Evolutionary conservation across 2,888 invertebrate species (phyloP), one percentile per base, ranked within the genome.

Genomic region (Leistus spinibarbis): DNA sequence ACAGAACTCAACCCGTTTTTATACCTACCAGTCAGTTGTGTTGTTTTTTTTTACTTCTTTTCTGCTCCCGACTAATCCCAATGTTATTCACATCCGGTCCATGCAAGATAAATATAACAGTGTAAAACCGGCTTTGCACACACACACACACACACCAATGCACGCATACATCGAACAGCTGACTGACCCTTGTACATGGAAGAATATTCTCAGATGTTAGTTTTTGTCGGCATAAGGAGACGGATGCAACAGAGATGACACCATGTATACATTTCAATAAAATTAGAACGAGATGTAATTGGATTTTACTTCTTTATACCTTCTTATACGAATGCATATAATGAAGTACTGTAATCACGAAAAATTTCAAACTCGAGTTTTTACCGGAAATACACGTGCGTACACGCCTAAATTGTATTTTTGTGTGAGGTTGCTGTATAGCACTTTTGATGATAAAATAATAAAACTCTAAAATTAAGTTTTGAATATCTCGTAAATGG

Each of bases 231-330:
- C 63, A 63, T 60, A 71, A 69, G 20, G 53, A 69, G 22, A 71
- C 62, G 71, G 71, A 71, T 71, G 71, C 71, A 71, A 71, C 71
- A 54, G 63, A 63, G 71, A 71, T 64, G 71, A 71, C 71, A 40
- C 22, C n/a, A 40, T 13, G n/a, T n/a, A 60, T 71, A 54, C 64
- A 71, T 64, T 62, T 40, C 71, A 54, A 64, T 64, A 7, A 23
- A 54, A 54, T 19, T 54, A 54, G 71, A 71, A 10, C 22, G 24
- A 64, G 71, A 71, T 10, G 20, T 10, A 16, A n/a, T n/a, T n/a
- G 57, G 19, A 56, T 62, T 70, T 70, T 69, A n/a, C 24, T 60
- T 16, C 69, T 1, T 40, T 40, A 10, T 40, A 10, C 40, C 40
- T 40, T 40, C 7, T 40, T n/a, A n/a, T n/a, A n/a, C n/a, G n/a